These are phyloP conservation scores for Cryptus armator DNA, from an alignment of 2,888 invertebrate species.

Conservation along the genomic window DNA sequence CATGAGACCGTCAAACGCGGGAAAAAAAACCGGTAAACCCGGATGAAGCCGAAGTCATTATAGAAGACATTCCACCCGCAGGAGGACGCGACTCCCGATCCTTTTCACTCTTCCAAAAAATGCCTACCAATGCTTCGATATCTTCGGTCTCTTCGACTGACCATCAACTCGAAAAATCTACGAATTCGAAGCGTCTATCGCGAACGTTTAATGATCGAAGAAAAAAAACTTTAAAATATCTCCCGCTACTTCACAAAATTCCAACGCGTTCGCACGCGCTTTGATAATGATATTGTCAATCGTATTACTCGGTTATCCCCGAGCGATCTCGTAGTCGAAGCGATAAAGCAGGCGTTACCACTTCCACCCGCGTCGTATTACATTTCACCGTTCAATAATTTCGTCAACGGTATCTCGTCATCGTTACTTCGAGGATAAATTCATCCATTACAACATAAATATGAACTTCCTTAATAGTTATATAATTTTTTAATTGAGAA, in stretches of 20 bases:
- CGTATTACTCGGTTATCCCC: slow-evolving; percentile 17
- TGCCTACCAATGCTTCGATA: neutral
- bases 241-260: slow-evolving; percentile 17
- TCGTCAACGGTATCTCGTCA: neutral
- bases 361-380: neutral
- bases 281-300: slow-evolving; percentile 35
- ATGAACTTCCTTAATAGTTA: neutral
- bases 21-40: slow-evolving; percentile 20
- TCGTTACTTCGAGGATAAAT: neutral
- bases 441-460: neutral
- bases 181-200: slow-evolving; percentile 7
- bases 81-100: slow-evolving; percentile 8
- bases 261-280: slow-evolving; percentile 1
- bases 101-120: slow-evolving; percentile 12
- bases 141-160: neutral
- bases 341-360: slow-evolving; percentile 31
- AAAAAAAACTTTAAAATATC: slow-evolving; percentile 11
- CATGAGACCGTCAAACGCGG: neutral
- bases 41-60: slow-evolving; percentile 4
- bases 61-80: slow-evolving; percentile 25
- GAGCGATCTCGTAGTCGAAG: slow-evolving; percentile 7
- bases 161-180: neutral
- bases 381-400: slow-evolving; percentile 16
- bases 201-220: neutral
- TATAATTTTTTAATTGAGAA: neutral